phyloP scores from a whole-genome alignment of 2,113 vertebrate genomes.

The Malaclemys terrapin region DNA sequence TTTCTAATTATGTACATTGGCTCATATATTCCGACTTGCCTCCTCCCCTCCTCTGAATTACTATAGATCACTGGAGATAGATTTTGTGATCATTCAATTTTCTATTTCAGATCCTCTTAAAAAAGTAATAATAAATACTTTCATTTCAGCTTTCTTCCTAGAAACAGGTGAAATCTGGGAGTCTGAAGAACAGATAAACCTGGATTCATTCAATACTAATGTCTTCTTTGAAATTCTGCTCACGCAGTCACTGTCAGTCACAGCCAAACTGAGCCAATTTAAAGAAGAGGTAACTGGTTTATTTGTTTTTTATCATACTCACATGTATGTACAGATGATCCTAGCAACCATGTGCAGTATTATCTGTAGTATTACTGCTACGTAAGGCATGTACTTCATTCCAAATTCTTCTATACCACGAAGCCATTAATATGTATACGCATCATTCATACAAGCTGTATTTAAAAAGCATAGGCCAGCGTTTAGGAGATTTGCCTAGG shows the following conservation, averaged over 20 bases:
- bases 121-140: rapidly evolving
- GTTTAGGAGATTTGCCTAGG: not conserved
- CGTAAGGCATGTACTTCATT: not conserved
- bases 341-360: rapidly evolving
- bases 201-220: conserved; percentile 88
- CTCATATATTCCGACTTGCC: not conserved
- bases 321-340: no score
- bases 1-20: no score
- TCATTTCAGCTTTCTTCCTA: not conserved
- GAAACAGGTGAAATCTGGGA: conserved; percentile 79
- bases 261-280: conserved; percentile 82
- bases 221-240: conserved; percentile 88
- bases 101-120: not conserved
- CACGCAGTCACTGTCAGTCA: conserved; percentile 87
- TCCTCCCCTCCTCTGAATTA: not conserved
- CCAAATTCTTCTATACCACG: rapidly evolving
- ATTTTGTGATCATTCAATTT: rapidly evolving
- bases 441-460: not conserved
- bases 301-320: rapidly evolving
- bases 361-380: rapidly evolving
- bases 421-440: rapidly evolving
- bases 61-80: not conserved
- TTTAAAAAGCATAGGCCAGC: rapidly evolving
- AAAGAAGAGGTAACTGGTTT: conserved; percentile 84
- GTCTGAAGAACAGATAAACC: conserved; percentile 86